Evolutionary conservation across 2,113 vertebrate species (phyloP), one percentile per base, ranked within the genome.

Genomic region (Ciconia maguari): DNA sequence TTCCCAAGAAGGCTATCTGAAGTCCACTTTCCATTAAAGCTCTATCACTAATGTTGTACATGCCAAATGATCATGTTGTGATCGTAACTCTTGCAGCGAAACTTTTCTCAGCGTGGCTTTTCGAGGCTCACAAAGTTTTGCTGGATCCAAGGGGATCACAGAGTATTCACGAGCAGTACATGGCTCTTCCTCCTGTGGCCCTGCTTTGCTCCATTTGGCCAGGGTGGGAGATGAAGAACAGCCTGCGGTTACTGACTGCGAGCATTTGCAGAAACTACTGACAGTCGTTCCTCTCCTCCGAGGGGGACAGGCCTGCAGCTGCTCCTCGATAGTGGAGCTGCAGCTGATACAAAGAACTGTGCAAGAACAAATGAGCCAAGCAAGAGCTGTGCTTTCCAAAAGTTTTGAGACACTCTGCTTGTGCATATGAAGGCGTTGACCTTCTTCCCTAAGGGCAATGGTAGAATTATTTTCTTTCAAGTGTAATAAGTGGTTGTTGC

Each of bases 261-360:
- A 44, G 44, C 24, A 1, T 82, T 71, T 79, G 70, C 32, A 62
- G 87, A 38, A 84, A 21, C 48, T 34, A 1, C 34, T 38, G 65
- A 29, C 6, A 48, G n/a, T 54, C 0, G 0, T 19, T n/a, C 48
- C 6, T 44, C 0, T 27, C 30, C 49, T 69, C 41, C 0, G 13
- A 79, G n/a, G 29, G 41, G 20, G 5, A 16, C 9, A n/a, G 52
- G 15, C 77, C 44, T 19, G 10, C 55, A 30, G 22, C 49, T 6
- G 0, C 29, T 64, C 9, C 57, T 46, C 2, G 1, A 44, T 34
- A 38, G 16, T 2, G 5, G 25, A 44, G 34, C 46, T 81, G 60
- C 62, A 52, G 76, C 72, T 66, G 51, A 13, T 55, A 22, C 10
- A 17, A 55, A 72, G n/a, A 85, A 36, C 52, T 42, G 25, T 52